These are phyloP conservation scores for Phortica magna DNA, from an alignment of 2,888 invertebrate species.

Conservation along the genomic window DNA sequence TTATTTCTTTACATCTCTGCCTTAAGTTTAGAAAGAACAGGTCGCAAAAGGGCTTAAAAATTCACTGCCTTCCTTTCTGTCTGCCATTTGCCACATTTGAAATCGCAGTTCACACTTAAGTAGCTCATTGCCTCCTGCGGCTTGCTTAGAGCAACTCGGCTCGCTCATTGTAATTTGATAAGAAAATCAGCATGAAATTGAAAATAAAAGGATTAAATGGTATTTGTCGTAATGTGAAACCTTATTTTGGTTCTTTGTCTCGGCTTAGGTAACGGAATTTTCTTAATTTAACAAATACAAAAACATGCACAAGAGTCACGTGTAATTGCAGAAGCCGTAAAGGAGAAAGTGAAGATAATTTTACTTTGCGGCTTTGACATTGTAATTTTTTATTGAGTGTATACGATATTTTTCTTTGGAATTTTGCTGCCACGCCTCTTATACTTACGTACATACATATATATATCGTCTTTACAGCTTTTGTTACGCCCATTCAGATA, in stretches of 20 bases:
- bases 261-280: background rate
- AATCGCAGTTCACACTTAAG: background rate
- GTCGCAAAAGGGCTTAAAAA: background rate
- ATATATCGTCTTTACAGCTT: background rate
- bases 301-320: background rate
- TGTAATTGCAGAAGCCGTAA: background rate
- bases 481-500: background rate
- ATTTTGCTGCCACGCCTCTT: background rate
- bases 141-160: background rate
- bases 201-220: slow-evolving; percentile 34
- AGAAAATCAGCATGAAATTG: slow-evolving; percentile 33
- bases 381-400: slow-evolving; percentile 20
- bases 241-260: background rate
- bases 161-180: slow-evolving; percentile 32
- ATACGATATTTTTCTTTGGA: background rate
- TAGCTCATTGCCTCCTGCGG: background rate
- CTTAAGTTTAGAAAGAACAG: background rate
- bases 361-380: slow-evolving; percentile 15
- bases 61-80: background rate
- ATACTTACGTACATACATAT: too few relatives aligned
- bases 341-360: slow-evolving; percentile 3
- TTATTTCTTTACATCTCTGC: background rate
- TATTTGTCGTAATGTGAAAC: background rate
- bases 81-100: too few relatives aligned
- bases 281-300: background rate